Evolutionary conservation across 2,113 vertebrate species (phyloP).

Genomic region (Epinephelus fuscoguttatus): DNA sequence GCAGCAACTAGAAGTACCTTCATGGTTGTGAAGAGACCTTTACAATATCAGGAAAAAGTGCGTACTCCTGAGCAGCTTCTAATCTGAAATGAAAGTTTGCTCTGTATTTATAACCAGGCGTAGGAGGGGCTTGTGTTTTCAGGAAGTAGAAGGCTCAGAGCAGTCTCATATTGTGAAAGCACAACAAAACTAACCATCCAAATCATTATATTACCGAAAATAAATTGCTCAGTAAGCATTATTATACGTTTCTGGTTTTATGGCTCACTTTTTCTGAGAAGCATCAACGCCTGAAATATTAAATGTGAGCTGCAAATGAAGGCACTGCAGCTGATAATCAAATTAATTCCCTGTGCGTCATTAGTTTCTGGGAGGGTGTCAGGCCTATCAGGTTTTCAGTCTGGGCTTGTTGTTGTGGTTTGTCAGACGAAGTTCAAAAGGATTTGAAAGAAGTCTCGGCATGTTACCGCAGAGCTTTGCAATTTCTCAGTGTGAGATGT

Average conservation of each 20-base stretch:
- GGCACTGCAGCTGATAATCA: constrained; percentile 7
- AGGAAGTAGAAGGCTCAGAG: constrained; percentile 31
- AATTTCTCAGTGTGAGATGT: constrained; percentile 7
- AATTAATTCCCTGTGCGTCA: constrained; percentile 42
- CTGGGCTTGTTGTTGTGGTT: not conserved
- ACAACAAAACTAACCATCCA: not conserved
- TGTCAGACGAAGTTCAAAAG: not conserved
- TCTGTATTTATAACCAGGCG: constrained; percentile 19
- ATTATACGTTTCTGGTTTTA: fast-evolving
- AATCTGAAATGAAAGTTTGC: constrained; percentile 62
- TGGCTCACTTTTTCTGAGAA: not conserved
- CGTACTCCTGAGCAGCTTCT: not conserved
- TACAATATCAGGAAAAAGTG: not conserved
- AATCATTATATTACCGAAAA: not conserved
- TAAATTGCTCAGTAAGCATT: not conserved
- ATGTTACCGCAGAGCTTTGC: not conserved
- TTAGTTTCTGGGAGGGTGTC: constrained; percentile 7
- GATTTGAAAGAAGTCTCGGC: not conserved
- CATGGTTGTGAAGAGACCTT: constrained; percentile 65
- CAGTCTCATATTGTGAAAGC: not conserved
- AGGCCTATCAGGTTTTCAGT: not conserved
- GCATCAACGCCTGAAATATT: not conserved
- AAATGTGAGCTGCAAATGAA: not conserved
- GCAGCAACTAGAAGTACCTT: constrained; percentile 56
- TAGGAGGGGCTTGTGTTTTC: constrained; percentile 63